Conservation (phyloP, 2,888 invertebrate genomes). For the Galeopsomyia nigrocyanea region DNA sequence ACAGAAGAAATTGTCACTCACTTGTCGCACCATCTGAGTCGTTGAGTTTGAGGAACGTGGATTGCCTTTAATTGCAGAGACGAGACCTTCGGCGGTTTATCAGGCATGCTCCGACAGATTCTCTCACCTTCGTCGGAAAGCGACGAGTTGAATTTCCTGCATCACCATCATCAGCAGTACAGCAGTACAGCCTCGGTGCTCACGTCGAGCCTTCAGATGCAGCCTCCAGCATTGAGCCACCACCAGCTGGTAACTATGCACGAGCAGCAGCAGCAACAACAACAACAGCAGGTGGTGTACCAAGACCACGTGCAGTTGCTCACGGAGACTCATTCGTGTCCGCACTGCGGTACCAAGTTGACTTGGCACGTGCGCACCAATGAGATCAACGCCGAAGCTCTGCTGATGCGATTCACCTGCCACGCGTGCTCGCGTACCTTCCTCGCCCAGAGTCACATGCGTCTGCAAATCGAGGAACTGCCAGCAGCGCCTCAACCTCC, state of each 20-base stretch:
- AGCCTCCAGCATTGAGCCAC: slow-evolving; percentile 20
- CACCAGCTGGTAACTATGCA: slow-evolving; percentile 25
- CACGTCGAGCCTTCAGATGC: slow-evolving; percentile 49
- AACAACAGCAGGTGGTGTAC: slow-evolving; percentile 49
- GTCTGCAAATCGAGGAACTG: slow-evolving; percentile 62
- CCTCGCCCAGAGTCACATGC: slow-evolving; percentile 60
- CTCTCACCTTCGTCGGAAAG: slow-evolving; percentile 65
- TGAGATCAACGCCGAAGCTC: slow-evolving; percentile 52
- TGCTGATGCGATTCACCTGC: slow-evolving; percentile 59
- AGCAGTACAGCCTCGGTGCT: slow-evolving; percentile 56
- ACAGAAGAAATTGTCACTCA: slow-evolving; percentile 39
- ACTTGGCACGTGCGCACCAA: slow-evolving; percentile 62
- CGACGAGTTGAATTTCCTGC: slow-evolving; percentile 55
- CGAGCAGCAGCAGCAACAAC: slow-evolving; percentile 38
- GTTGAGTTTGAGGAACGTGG: slow-evolving; percentile 55
- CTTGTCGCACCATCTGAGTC: slow-evolving; percentile 51
- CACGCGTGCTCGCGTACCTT: slow-evolving; percentile 62
- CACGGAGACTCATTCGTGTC: slow-evolving; percentile 61
- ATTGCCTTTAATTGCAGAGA: slow-evolving; percentile 66
- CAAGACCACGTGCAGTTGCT: slow-evolving; percentile 61
- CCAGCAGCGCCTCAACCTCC: background rate
- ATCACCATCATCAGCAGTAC: slow-evolving; percentile 58
- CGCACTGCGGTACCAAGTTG: slow-evolving; percentile 64
- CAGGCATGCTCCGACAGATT: slow-evolving; percentile 67
- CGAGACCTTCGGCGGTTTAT: slow-evolving; percentile 66